Conservation (phyloP, 2,797 vertebrate species). For the Pitangus sulphuratus region DNA sequence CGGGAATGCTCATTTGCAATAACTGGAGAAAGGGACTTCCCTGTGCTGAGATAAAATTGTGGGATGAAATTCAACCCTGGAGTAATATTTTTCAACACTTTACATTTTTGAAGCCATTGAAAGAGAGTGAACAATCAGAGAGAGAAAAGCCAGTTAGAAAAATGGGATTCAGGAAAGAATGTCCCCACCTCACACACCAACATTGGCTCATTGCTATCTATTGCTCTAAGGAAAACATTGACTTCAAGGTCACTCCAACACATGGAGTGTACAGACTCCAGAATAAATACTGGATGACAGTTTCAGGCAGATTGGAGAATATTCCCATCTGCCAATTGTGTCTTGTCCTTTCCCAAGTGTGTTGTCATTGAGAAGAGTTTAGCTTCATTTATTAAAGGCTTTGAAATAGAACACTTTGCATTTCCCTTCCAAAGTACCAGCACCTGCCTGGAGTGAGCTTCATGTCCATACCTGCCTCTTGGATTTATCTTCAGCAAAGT, state of each 20-base stretch:
- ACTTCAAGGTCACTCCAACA: neutral
- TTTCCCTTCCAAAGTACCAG: neutral
- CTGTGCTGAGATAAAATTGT: neutral
- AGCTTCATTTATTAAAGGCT: constrained; percentile 9
- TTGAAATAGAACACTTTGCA: neutral
- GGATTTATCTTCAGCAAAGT: neutral
- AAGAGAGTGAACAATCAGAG: neutral
- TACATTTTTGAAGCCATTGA: neutral
- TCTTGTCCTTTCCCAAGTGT: constrained; percentile 19
- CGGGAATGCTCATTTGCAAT: neutral
- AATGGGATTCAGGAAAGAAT: neutral
- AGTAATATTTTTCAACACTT: neutral
- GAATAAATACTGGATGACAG: neutral
- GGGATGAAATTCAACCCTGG: neutral
- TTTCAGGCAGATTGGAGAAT: neutral
- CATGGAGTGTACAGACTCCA: neutral
- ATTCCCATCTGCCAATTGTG: neutral
- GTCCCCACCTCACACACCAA: neutral
- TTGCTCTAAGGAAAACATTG: neutral
- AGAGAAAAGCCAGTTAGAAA: neutral
- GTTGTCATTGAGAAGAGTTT: neutral
- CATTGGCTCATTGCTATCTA: neutral
- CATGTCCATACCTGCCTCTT: neutral
- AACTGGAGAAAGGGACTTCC: neutral
- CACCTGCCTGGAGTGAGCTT: neutral